Evolutionary conservation across 2,888 invertebrate species (phyloP).

Genomic region (Drosophila stalkeri): DNA sequence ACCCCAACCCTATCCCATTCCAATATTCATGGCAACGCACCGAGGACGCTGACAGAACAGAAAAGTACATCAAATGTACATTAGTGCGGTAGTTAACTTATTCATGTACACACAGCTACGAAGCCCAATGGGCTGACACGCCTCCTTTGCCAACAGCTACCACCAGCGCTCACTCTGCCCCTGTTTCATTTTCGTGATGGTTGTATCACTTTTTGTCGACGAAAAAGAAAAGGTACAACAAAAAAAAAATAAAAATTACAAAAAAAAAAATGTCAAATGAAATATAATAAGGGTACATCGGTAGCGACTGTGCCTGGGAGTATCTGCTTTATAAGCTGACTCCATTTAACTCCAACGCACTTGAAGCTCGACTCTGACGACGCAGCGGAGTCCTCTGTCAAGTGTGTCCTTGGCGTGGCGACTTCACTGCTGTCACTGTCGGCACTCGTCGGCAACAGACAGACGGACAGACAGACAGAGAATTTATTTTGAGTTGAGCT

Average conservation of each 20-base stretch:
- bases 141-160: not conserved
- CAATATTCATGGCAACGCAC: constrained; percentile 54
- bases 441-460: constrained; percentile 27
- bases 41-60: constrained; percentile 33
- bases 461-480: constrained; percentile 33
- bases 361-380: constrained; percentile 36
- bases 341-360: constrained; percentile 66
- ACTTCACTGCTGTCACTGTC: constrained; percentile 61
- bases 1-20: constrained; percentile 8
- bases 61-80: constrained; percentile 75
- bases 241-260: constrained; percentile 29
- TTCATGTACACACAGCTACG: constrained; percentile 60
- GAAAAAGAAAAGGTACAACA: constrained; percentile 24
- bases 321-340: constrained; percentile 60
- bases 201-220: constrained; percentile 54
- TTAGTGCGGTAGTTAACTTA: constrained; percentile 76
- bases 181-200: constrained; percentile 44
- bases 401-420: constrained; percentile 49
- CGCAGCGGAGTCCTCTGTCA: constrained; percentile 35
- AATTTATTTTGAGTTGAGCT: constrained; percentile 55
- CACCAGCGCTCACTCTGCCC: not conserved
- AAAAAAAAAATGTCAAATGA: constrained; percentile 62
- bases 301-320: constrained; percentile 6
- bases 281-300: constrained; percentile 63
- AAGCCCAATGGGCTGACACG: constrained; percentile 29